These are phyloP conservation scores for Echeneis naucrates DNA, from an alignment of 2,797 vertebrate genomes.

Conservation along the genomic window DNA sequence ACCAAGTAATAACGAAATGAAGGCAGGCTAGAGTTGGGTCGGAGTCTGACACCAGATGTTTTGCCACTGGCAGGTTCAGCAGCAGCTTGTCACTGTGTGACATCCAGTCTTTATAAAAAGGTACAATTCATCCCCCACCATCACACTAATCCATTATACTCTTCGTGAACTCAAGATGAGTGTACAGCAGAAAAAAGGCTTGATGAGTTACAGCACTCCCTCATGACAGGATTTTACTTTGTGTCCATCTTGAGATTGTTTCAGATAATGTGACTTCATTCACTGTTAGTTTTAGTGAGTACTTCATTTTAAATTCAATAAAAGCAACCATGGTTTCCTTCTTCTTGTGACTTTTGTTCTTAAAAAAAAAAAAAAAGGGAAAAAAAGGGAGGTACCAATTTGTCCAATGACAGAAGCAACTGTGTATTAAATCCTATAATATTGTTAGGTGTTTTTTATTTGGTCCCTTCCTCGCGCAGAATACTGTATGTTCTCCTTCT, in stretches of 20 bases:
- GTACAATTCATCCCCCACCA: slow-evolving; percentile 37
- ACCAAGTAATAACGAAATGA: too few species aligned
- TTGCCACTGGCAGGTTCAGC: slow-evolving; percentile 55
- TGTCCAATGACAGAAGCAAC: neutral
- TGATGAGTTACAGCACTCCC: neutral
- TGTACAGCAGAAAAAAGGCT: slow-evolving; percentile 5
- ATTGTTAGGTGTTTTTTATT: neutral
- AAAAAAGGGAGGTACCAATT: neutral
- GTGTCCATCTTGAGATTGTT: neutral
- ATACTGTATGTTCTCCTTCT: neutral
- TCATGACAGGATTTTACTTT: slow-evolving; percentile 3
- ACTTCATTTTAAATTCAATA: neutral
- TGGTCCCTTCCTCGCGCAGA: neutral
- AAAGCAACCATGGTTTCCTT: neutral
- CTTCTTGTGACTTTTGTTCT: neutral
- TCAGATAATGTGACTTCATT: neutral
- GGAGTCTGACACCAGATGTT: slow-evolving; percentile 60
- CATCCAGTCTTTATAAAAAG: slow-evolving; percentile 51
- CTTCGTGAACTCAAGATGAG: slow-evolving; percentile 31
- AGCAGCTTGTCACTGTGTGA: slow-evolving; percentile 50
- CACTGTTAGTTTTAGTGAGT: neutral
- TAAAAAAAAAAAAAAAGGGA: neutral
- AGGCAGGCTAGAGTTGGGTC: slow-evolving; percentile 1
- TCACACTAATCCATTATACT: slow-evolving; percentile 51
- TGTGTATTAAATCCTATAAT: neutral